Evolutionary conservation across 2,888 invertebrate genomes (phyloP).

Genomic region (Tetragonula carbonaria): DNA sequence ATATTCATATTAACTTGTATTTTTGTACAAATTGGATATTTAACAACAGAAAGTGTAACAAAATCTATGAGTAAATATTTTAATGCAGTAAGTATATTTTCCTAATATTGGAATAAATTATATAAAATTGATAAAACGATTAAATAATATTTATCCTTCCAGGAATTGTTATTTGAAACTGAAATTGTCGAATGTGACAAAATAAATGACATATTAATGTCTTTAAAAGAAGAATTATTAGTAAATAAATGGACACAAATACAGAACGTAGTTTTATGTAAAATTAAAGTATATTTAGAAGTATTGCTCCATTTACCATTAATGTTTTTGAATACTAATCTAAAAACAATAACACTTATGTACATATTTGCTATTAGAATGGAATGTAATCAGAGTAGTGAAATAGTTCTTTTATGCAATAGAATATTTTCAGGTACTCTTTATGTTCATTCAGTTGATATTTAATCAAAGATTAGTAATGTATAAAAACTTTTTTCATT

Average conservation of each 20-base stretch:
- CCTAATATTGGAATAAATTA: constrained; percentile 18
- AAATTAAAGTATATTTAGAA: constrained; percentile 58
- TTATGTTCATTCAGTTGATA: background rate
- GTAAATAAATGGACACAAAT: constrained; percentile 65
- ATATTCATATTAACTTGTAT: constrained; percentile 64
- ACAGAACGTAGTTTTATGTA: constrained; percentile 31
- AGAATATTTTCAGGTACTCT: constrained; percentile 73
- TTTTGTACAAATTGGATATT: constrained; percentile 62
- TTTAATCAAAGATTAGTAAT: constrained; percentile 1
- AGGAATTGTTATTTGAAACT: constrained; percentile 49
- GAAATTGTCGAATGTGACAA: constrained; percentile 30
- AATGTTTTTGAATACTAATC: constrained; percentile 60
- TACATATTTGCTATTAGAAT: constrained; percentile 70
- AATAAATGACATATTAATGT: constrained; percentile 61
- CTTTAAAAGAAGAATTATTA: constrained; percentile 63
- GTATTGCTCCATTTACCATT: constrained; percentile 71
- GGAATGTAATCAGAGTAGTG: constrained; percentile 59
- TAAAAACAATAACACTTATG: constrained; percentile 71
- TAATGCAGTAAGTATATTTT: constrained; percentile 64
- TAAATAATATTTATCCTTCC: constrained; percentile 19
- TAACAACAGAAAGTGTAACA: constrained; percentile 49
- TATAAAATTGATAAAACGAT: constrained; percentile 14
- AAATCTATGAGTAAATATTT: constrained; percentile 65
- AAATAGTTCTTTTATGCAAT: constrained; percentile 59
- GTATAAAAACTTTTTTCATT: constrained; percentile 17